Percentiles rank a stretch among this genome's conserved stretches.
phyloP scores from a whole-genome alignment of 2,888 invertebrate species.

The Arge pagana region DNA sequence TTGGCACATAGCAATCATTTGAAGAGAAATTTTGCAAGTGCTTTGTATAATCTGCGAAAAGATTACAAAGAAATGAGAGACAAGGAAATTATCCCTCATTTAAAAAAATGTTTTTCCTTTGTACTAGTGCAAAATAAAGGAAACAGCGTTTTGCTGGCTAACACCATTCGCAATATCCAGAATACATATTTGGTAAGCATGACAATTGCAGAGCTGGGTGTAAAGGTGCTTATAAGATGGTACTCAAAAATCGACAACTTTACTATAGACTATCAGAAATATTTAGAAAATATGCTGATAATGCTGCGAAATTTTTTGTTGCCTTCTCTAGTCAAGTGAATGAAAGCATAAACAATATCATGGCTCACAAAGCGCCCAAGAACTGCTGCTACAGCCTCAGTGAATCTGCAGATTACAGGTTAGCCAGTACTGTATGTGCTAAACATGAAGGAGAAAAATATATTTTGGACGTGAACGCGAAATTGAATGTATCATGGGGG shows the following conservation, averaged over 20 bases:
- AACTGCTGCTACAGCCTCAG: constrained; percentile 25
- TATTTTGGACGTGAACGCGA: constrained; percentile 8
- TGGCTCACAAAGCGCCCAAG: constrained; percentile 37
- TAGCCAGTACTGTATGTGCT: constrained; percentile 21
- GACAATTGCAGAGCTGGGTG: constrained; percentile 32
- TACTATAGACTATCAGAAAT: constrained; percentile 21
- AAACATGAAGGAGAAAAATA: constrained; percentile 26
- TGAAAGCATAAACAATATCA: constrained; percentile 34
- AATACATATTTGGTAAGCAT: constrained; percentile 28
- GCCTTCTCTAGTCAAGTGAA: constrained; percentile 32
- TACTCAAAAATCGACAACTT: constrained; percentile 19
- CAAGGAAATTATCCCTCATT: constrained; percentile 30
- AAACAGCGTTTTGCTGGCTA: constrained; percentile 21
- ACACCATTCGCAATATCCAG: constrained; percentile 23
- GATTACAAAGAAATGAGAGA: constrained; percentile 26
- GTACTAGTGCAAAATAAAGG: constrained; percentile 31
- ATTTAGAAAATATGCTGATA: constrained; percentile 30
- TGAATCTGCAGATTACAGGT: constrained; percentile 24
- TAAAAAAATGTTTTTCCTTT: constrained; percentile 34
- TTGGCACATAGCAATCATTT: constrained; percentile 32
- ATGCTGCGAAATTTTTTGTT: constrained; percentile 31
- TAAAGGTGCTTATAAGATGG: constrained; percentile 1
- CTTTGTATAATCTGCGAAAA: constrained; percentile 29
- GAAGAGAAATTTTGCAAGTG: constrained; percentile 30
- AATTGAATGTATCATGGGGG: constrained; percentile 8